Conservation (phyloP, 2,113 vertebrate species). For the Hucho hucho region DNA sequence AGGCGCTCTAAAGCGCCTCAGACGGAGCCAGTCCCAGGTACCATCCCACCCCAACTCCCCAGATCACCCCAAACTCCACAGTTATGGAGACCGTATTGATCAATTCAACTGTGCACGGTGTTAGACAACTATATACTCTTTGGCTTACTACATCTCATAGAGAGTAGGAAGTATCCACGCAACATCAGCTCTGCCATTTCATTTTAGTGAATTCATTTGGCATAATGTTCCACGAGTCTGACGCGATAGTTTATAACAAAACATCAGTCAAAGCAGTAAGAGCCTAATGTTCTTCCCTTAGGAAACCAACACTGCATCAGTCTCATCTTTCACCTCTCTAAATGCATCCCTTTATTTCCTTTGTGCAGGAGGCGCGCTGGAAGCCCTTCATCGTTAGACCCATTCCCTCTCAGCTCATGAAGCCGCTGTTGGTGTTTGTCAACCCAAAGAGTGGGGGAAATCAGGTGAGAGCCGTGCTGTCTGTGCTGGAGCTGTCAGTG, state of each 20-base stretch:
- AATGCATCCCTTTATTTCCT: neutral
- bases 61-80: neutral
- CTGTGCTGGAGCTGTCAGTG: neutral
- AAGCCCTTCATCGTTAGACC: constrained; percentile 92
- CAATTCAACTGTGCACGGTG: too few species aligned
- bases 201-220: too few species aligned
- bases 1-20: constrained; percentile 35
- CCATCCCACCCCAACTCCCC: neutral
- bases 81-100: too few species aligned
- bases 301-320: too few species aligned
- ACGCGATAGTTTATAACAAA: too few species aligned
- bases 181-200: too few species aligned
- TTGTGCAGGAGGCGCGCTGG: constrained; percentile 85
- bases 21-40: constrained; percentile 31
- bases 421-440: constrained; percentile 94
- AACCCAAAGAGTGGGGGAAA: constrained; percentile 98
- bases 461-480: constrained; percentile 76
- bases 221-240: too few species aligned
- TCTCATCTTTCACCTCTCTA: neutral
- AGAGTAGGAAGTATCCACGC: too few species aligned
- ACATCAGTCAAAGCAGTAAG: too few species aligned
- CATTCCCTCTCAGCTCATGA: constrained; percentile 91
- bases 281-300: too few species aligned
- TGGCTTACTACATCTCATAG: too few species aligned
- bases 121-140: too few species aligned